Conservation (phyloP, 2,113 vertebrate species). For the Paradisaea rubra region DNA sequence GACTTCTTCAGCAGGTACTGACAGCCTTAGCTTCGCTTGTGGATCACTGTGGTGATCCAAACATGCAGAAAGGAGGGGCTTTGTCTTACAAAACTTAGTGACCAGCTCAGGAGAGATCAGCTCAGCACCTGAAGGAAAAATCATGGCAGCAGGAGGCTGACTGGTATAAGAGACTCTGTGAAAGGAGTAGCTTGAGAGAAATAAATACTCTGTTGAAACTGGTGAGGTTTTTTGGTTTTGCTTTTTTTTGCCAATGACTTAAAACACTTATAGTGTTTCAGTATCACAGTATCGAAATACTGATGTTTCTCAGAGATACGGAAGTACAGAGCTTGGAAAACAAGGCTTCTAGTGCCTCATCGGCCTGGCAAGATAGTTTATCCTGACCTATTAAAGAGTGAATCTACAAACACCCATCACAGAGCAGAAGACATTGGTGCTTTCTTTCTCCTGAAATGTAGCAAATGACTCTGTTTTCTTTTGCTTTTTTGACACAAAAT, state of each 20-base stretch:
- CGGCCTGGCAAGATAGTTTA: neutral
- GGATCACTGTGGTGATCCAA: neutral
- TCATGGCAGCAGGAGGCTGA: neutral
- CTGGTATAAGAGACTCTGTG: neutral
- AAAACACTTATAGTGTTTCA: neutral
- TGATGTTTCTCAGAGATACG: neutral
- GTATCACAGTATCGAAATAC: neutral
- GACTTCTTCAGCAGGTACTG: constrained; percentile 85
- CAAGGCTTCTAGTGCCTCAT: neutral
- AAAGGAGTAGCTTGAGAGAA: neutral
- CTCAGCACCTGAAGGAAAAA: neutral
- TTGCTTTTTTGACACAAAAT: neutral
- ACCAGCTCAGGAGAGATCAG: neutral
- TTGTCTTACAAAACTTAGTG: neutral
- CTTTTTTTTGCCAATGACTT: neutral
- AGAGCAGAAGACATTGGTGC: neutral
- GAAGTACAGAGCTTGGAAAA: neutral
- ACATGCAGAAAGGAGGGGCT: neutral
- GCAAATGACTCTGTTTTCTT: neutral
- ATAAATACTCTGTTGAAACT: neutral
- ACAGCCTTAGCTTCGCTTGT: neutral
- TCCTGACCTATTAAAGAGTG: neutral
- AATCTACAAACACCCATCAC: neutral
- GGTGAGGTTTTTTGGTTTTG: neutral
- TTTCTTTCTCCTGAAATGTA: neutral